Conservation (phyloP, 2,888 invertebrate genomes). For the Meiosimyza platycephala region DNA sequence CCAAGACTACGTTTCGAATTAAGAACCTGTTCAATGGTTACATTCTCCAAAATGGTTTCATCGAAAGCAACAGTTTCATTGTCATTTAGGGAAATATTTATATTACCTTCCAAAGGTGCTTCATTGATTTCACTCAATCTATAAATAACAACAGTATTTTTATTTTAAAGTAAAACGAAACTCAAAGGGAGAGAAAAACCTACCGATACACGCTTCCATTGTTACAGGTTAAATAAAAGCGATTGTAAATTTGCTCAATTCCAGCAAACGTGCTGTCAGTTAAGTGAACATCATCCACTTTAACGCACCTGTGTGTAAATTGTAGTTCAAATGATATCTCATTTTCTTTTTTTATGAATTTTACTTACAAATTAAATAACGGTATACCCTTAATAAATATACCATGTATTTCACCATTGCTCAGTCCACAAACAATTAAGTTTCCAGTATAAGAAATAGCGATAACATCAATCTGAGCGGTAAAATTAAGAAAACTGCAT, state of each 20-base stretch:
- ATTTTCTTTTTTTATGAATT: slow-evolving; percentile 18
- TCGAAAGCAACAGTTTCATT: slow-evolving; percentile 55
- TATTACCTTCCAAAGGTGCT: slow-evolving; percentile 50
- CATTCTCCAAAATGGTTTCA: slow-evolving; percentile 55
- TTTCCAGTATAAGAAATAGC: slow-evolving; percentile 61
- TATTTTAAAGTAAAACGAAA: background rate
- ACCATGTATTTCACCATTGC: slow-evolving; percentile 64
- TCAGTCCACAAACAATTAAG: slow-evolving; percentile 62
- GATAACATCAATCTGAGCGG: slow-evolving; percentile 59
- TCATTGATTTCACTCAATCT: slow-evolving; percentile 62
- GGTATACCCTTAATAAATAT: slow-evolving; percentile 62
- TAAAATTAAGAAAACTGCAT: slow-evolving; percentile 61
- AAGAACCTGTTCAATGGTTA: slow-evolving; percentile 51
- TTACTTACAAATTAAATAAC: slow-evolving; percentile 55
- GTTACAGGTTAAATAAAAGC: slow-evolving; percentile 58
- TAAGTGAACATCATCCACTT: slow-evolving; percentile 56
- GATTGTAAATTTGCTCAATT: slow-evolving; percentile 54
- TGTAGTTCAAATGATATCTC: background rate
- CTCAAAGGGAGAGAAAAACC: background rate
- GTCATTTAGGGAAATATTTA: slow-evolving; percentile 55
- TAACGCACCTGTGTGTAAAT: slow-evolving; percentile 47
- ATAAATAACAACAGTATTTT: background rate
- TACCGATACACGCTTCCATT: slow-evolving; percentile 64
- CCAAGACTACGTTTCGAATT: slow-evolving; percentile 47
- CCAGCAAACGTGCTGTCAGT: slow-evolving; percentile 54